Base-by-base conservation (phyloP, 2,797 vertebrate species). In the Petrocephalus schoutedeni region DNA sequence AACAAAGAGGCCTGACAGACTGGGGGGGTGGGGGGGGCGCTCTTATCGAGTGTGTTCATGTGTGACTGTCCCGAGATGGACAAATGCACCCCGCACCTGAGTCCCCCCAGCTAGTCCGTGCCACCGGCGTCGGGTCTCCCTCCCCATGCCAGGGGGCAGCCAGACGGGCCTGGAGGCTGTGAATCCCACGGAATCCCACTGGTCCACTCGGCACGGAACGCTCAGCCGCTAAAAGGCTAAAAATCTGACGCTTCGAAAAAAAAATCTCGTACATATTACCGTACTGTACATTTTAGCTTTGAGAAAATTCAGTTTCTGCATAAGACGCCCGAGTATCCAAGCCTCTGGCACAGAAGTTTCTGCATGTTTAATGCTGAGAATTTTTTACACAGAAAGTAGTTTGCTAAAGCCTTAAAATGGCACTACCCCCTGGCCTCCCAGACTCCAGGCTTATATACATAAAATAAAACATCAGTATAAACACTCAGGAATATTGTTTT, bases 41-140 rank as follows among this genome's bases (percentile, higher is more conserved):
- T 88, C 74, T 90, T 91, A 93, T 92, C 93, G 93, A 90, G 93
- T 89, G 91, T 92, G 91, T 90, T 91, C 93, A 93, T 93, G 93
- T 93, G 93, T 94, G 92, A 93, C 91, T 87, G 91, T 91, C 59
- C 36, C 64, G 86, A 87, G 77, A 85, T 87, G 86, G 64, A 59
- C 51, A 83, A 49, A 59, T 23, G 49, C 58, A 28, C 92, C 92
- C 91, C 91, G 90, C 94, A 95, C 94, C 94, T 95, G 94, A 90
- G 94, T 90, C 93, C 89, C 91, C 91, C 91, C 64, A 87, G 57
- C 92, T 16, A 23, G 83, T 53, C n/a, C 51, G 49, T 21, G 19
- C 80, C 77, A 51, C 4, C 45, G n/a, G 16, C 19, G 23, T 53
- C 45, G 93, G 90, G 93, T 90, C 93, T 88, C 91, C 91, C 91